A percentile compares a stretch with the other conserved stretches of the same genome.
phyloP scores from a whole-genome alignment of 2,113 vertebrate species.

The Patagioenas fasciata region DNA sequence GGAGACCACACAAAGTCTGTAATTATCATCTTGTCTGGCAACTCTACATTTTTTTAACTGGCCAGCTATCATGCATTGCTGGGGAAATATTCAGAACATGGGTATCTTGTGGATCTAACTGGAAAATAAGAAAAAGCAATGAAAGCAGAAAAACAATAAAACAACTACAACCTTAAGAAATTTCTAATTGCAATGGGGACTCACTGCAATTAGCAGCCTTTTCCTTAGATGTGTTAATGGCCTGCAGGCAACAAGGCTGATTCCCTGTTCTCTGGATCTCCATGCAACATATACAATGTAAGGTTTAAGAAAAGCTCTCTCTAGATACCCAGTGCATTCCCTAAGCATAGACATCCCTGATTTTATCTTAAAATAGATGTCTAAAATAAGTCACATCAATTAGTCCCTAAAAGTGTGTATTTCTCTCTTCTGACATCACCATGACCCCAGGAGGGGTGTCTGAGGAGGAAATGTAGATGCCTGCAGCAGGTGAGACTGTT shows the following conservation, averaged over 20 bases:
- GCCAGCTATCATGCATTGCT: neutral
- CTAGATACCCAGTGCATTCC: neutral
- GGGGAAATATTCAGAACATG: neutral
- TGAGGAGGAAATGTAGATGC: neutral
- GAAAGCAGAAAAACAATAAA: neutral
- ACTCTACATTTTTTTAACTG: constrained; percentile 17
- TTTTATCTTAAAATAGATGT: neutral
- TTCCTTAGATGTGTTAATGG: neutral
- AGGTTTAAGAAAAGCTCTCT: neutral
- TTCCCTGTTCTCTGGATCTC: neutral
- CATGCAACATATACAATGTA: neutral
- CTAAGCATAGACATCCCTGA: neutral
- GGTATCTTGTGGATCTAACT: neutral
- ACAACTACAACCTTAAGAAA: neutral
- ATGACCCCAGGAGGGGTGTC: neutral
- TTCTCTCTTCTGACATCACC: neutral
- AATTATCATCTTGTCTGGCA: constrained; percentile 3
- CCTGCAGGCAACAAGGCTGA: neutral
- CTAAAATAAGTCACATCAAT: neutral
- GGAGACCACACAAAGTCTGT: neutral
- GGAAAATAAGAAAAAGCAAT: neutral
- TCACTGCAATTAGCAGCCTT: neutral
- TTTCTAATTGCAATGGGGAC: neutral
- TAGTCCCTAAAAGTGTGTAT: neutral
- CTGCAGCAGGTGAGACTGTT: neutral